Conservation (phyloP, 53 echinoderm and acorn worm species). For the Arbacia lixula region DNA sequence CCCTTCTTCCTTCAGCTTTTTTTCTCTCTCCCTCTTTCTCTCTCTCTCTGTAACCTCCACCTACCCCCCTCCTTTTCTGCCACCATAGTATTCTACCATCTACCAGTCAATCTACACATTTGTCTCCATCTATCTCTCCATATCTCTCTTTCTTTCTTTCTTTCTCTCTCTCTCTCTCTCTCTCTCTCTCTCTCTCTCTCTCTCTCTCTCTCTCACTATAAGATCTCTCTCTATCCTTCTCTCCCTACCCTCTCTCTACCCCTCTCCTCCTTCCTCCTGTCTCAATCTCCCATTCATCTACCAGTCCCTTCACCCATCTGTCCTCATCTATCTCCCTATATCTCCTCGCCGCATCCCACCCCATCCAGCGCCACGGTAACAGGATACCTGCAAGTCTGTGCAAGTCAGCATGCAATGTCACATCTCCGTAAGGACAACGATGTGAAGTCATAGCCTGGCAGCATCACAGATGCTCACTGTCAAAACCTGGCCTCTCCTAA, state of each 20-base stretch:
- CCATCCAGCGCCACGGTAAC: slow-evolving; percentile 1
- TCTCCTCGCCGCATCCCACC: neutral
- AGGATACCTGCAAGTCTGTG: slow-evolving; percentile 9
- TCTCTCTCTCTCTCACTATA: neutral
- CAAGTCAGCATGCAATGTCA: slow-evolving; percentile 29
- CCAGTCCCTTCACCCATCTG: neutral
- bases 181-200: neutral
- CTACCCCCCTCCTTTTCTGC: neutral
- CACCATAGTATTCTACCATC: neutral
- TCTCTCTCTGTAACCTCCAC: neutral
- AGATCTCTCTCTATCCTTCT: neutral
- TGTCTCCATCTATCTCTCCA: neutral
- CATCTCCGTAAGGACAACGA: neutral
- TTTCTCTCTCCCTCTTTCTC: neutral
- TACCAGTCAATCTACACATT: neutral
- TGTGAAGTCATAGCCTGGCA: slow-evolving; percentile 20
- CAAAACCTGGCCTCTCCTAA: slow-evolving; percentile 3
- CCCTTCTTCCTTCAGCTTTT: neutral
- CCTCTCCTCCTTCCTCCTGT: neutral
- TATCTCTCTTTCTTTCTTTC: neutral
- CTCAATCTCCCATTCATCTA: neutral
- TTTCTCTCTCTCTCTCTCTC: neutral
- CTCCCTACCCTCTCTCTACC: neutral
- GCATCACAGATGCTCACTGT: slow-evolving; percentile 23
- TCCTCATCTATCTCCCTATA: neutral